Evolutionary conservation across 2,113 vertebrate genomes (phyloP), one percentile per base, ranked within the genome.

Genomic region (Petrocephalus microphthalmus): DNA sequence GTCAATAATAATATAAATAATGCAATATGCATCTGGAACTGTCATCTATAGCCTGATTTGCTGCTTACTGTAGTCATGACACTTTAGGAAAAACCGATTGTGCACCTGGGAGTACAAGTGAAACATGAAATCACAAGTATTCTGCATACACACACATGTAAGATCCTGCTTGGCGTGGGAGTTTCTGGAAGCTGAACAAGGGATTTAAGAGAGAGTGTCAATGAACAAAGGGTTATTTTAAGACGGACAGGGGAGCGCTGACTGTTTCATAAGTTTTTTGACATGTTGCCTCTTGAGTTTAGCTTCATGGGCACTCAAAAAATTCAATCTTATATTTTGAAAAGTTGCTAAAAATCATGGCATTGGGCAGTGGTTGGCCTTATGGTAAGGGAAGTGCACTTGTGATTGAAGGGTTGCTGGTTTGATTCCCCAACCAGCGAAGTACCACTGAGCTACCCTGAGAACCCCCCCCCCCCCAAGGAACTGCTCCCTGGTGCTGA

Each of bases 81-180:
- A 86, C 7, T 57, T 42, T 20, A 33, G 54, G 7, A 42, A 53
- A 81, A 60, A 29, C 3, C 19, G 86, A 15, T 13, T 3, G 67
- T 19, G 10, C 47, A 67, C 3, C 87, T 88, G 51, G 67, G 87
- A 84, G 54, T 49, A 60, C 45, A 37, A 45, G 53, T 42, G 51
- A 84, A 52, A 17, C 78, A 47, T 83, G 84, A 82, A 57, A 88
- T 47, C 74, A 60, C 78, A 60, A 42, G n/a, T 11, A 25, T 49
- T 57, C 51, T 51, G 42, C 87, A 83, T 37, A 78, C 71, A 74
- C 71, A 84, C 53, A 88, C 87, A 57, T 57, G 87, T 57, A 88
- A 88, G 78, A 88, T 88, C 87, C 78, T 88, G 74, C 54, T 84
- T 45, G n/a, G 22, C 7, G 53, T 88, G 22, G 78, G 87, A 54